These are phyloP conservation scores for Xerus rutilus DNA, from an alignment of 2,797 vertebrate genomes.

Conservation along the genomic window DNA sequence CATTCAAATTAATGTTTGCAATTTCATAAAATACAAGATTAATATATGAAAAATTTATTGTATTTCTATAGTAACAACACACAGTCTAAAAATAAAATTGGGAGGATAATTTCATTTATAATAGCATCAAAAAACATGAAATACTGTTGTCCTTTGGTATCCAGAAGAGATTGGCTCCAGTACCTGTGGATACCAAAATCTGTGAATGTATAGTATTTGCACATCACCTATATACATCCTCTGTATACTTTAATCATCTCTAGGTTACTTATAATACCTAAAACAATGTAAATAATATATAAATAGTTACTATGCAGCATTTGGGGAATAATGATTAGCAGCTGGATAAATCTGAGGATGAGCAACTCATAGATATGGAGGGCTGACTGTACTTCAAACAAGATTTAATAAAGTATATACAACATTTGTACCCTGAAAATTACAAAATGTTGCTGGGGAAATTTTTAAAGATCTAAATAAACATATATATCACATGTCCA, in stretches of 20 bases:
- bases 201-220: neutral
- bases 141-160: neutral
- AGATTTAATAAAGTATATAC: constrained; percentile 23
- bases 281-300: too few species aligned
- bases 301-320: too few species aligned
- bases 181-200: neutral
- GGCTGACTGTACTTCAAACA: too few species aligned
- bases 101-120: neutral
- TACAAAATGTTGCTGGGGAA: neutral
- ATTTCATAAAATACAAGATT: neutral
- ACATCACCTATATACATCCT: neutral
- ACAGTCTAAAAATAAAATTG: constrained; percentile 24
- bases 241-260: too few species aligned
- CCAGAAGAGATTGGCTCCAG: neutral
- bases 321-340: too few species aligned
- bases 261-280: neutral
- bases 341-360: too few species aligned
- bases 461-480: neutral
- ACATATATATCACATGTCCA: neutral
- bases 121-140: neutral
- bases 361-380: too few species aligned
- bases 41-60: neutral
- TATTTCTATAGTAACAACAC: neutral
- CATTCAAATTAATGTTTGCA: constrained; percentile 27
- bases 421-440: neutral